phyloP scores from a whole-genome alignment of 2,113 vertebrate species.

The Myotis davidii region DNA sequence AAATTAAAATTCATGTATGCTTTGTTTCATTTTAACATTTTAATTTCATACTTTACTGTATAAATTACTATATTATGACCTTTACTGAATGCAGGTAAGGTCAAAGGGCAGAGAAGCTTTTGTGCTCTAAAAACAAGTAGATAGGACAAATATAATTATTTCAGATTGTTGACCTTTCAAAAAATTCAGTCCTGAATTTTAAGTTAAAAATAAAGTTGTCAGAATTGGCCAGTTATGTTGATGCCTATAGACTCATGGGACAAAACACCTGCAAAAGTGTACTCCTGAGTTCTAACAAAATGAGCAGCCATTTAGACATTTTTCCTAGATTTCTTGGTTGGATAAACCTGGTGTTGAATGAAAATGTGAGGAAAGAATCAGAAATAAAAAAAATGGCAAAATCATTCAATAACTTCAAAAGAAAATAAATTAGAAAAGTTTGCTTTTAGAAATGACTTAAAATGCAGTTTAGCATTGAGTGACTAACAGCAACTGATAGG shows the following conservation, averaged over 20 bases:
- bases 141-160: not conserved
- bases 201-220: constrained; percentile 22
- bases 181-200: constrained; percentile 37
- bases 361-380: not conserved
- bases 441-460: not conserved
- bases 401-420: not conserved
- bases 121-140: not conserved
- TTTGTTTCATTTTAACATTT: constrained; percentile 34
- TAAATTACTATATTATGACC: constrained; percentile 24
- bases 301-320: not conserved
- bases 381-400: constrained; percentile 10
- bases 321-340: not conserved
- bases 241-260: not conserved
- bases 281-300: not conserved
- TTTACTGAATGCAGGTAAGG: constrained; percentile 27
- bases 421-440: not conserved
- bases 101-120: not conserved
- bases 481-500: not conserved
- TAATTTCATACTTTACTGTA: not conserved
- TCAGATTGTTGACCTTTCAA: not conserved
- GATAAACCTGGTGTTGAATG: not conserved
- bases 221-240: not conserved
- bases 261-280: not conserved
- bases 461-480: not conserved
- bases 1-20: not conserved